Conservation (phyloP, 1,140 invertebrate species). For the Matsumurasca onukii region DNA sequence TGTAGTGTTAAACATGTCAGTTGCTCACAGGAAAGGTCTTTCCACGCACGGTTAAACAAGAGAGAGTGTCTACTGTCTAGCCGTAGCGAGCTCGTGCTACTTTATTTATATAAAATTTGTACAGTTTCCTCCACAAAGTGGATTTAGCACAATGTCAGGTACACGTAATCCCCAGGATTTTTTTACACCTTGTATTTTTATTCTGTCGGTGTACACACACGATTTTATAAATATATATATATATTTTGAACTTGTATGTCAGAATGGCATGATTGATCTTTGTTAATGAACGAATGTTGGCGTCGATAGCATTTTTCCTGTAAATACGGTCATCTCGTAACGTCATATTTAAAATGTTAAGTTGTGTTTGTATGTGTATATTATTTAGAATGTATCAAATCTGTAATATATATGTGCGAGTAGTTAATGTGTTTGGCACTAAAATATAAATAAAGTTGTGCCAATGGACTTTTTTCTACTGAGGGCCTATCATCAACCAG, state of each 20-base stretch:
- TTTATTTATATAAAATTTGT: constrained; percentile 4
- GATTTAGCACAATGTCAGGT: background rate
- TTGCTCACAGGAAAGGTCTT: too few species aligned
- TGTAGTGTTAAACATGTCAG: too few species aligned
- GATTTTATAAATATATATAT: constrained; percentile 8
- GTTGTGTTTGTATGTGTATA: constrained; percentile 27
- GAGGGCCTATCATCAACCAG: constrained; percentile 8
- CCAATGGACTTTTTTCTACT: constrained; percentile 3
- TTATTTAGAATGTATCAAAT: constrained; percentile 22
- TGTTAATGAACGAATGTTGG: background rate
- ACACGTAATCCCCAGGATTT: background rate
- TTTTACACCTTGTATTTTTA: constrained; percentile 23
- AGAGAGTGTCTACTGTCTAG: too few species aligned
- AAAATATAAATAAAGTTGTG: constrained; percentile 7
- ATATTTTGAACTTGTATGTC: constrained; percentile 5
- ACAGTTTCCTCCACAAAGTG: constrained; percentile 15
- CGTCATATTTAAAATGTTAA: constrained; percentile 27
- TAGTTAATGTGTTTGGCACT: constrained; percentile 22
- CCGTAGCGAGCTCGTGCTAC: too few species aligned
- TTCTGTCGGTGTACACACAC: background rate
- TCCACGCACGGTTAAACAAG: too few species aligned
- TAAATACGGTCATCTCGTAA: constrained; percentile 21
- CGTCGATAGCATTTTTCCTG: background rate
- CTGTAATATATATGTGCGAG: constrained; percentile 13
- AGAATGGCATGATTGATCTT: constrained; percentile 15